Evolutionary conservation across 1,140 invertebrate species (phyloP), one percentile per base, ranked within the genome.

Genomic region (Yoshiicerus persimilis): DNA sequence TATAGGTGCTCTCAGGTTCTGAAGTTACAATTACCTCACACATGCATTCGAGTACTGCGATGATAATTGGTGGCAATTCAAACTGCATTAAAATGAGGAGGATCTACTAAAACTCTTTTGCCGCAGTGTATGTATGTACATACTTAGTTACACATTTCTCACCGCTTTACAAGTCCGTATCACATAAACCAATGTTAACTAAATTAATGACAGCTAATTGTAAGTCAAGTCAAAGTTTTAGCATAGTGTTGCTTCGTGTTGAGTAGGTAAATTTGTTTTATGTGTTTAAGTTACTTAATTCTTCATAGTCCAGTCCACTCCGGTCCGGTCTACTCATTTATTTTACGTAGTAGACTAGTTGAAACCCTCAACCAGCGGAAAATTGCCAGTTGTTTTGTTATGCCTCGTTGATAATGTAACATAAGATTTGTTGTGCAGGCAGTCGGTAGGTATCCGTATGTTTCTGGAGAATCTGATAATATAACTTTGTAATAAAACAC

Each of bases 391-490:
- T 36, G 75, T 80, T 80, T 34, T 36, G 30, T 36, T 80, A 38
- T 80, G 75, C 75, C 32, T 80, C 25, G 66, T 32, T 70, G 66
- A 32, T 30, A 13, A 30, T 70, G 6, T 10, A n/a, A 56, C 47
- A n/a, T 56, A 56, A 56, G 66, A 70, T 27, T 30, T 25, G 11
- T 70, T 70, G n/a, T n/a, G n/a, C n/a, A n/a, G n/a, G n/a, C n/a
- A 30, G 30, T 70, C 27, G 64, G 11, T 25, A 30, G 25, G 66
- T 70, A 70, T 27, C 25, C 30, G 16, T 30, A 9, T 80, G 34
- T 80, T 80, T 80, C 75, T 80, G 75, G 75, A 80, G 75, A 80
- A 80, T 38, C 75, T 80, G 75, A 80, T 80, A 80, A 80, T 80
- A 34, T 23, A n/a, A 66, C 75, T 80, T 80, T 38, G 38, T 34